Evolutionary conservation across 2,113 vertebrate species (phyloP).

Genomic region (Sorex fumeus): DNA sequence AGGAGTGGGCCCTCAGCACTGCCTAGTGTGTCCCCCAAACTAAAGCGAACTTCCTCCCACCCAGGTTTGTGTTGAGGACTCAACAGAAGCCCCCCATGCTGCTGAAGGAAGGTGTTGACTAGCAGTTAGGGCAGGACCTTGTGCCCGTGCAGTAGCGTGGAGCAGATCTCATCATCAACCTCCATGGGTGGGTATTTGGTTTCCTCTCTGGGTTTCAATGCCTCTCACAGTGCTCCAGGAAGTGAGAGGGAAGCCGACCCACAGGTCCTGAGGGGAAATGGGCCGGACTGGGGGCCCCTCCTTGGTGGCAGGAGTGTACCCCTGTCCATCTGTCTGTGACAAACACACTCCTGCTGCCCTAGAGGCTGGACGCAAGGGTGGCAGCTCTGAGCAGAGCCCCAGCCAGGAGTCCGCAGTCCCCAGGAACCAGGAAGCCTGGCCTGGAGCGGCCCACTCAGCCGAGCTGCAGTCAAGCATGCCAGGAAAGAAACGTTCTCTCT

Average conservation of each 20-base stretch:
- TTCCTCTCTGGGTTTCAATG: too few species aligned
- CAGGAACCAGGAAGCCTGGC: background rate
- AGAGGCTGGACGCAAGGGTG: too few species aligned
- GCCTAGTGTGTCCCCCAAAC: too few species aligned
- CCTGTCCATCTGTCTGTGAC: background rate
- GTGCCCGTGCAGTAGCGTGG: background rate
- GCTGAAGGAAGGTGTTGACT: background rate
- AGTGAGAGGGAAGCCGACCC: too few species aligned
- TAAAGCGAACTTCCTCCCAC: too few species aligned
- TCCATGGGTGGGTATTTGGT: too few species aligned
- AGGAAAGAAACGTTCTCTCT: background rate
- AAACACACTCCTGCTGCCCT: too few species aligned
- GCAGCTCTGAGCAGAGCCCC: too few species aligned
- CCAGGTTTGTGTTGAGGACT: background rate
- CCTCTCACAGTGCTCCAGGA: too few species aligned
- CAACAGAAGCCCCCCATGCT: background rate
- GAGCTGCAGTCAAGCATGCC: background rate
- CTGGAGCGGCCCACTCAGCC: background rate
- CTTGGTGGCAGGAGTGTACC: background rate
- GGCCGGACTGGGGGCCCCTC: background rate
- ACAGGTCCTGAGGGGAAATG: too few species aligned
- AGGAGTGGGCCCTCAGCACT: too few species aligned
- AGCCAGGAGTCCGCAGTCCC: background rate
- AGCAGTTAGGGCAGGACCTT: background rate
- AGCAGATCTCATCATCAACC: too few species aligned